phyloP scores from a whole-genome alignment of 2,888 invertebrate species.

The Eupithecia exiguata region DNA sequence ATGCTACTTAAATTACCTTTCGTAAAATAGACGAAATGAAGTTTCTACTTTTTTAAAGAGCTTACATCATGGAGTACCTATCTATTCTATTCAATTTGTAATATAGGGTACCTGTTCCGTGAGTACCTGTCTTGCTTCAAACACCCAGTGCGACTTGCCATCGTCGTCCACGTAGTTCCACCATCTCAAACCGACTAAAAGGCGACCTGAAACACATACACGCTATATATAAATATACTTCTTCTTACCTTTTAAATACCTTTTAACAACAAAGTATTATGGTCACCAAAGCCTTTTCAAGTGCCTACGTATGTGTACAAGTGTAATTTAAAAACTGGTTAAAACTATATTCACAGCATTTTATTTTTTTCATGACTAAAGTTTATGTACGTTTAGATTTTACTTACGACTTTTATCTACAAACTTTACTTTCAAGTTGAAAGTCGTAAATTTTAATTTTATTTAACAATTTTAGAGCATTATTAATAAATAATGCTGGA shows the following conservation, averaged over 20 bases:
- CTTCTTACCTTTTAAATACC: not conserved
- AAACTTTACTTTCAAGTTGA: not conserved
- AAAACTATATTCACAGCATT: not conserved
- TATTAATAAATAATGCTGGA: too few species aligned
- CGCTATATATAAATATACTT: not conserved
- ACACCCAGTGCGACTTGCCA: conserved; percentile 99
- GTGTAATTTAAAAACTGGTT: not conserved
- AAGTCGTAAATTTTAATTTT: not conserved
- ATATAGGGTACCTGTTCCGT: not conserved
- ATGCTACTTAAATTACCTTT: not conserved
- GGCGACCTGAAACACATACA: conserved; percentile 83
- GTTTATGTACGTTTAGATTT: too few species aligned
- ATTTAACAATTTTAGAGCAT: not conserved
- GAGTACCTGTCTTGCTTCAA: conserved; percentile 94
- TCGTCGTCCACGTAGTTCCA: conserved; percentile 99
- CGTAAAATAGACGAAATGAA: not conserved
- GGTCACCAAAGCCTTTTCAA: not conserved
- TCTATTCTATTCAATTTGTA: not conserved
- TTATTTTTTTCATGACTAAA: not conserved
- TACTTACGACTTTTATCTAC: too few species aligned
- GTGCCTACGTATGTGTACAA: too few species aligned
- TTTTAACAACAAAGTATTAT: not conserved
- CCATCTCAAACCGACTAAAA: conserved; percentile 98
- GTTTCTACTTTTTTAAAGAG: too few species aligned
- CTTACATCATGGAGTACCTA: too few species aligned